These are phyloP conservation scores for Heliconius cydno DNA, from an alignment of 2,888 invertebrate genomes.

Conservation along the genomic window DNA sequence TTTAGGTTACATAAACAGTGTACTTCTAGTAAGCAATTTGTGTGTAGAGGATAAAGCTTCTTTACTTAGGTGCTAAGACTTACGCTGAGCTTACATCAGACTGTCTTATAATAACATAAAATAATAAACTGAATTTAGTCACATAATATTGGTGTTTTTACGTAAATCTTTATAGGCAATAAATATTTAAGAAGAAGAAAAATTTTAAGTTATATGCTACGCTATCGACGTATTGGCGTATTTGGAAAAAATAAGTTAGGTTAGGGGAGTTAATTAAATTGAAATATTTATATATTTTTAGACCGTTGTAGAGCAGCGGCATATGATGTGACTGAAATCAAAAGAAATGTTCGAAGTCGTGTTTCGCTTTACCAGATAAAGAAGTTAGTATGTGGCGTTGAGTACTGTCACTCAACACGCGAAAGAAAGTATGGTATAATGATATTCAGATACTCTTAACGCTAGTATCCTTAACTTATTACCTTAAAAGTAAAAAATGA, in stretches of 20 bases:
- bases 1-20: neutral
- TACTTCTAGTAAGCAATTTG: slow-evolving; percentile 18
- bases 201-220: neutral
- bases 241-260: neutral
- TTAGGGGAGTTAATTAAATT: neutral
- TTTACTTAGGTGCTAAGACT: slow-evolving; percentile 26
- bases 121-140: neutral
- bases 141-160: neutral
- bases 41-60: slow-evolving; percentile 10
- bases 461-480: too few species aligned
- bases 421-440: too few species aligned
- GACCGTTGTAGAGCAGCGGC: too few species aligned
- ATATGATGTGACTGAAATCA: too few species aligned
- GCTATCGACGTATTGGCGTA: neutral
- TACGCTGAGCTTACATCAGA: slow-evolving; percentile 19
- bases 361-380: too few species aligned
- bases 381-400: too few species aligned
- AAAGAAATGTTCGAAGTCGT: too few species aligned
- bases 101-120: slow-evolving; percentile 8
- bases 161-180: neutral
- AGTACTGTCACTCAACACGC: too few species aligned
- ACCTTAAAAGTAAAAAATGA: too few species aligned
- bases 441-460: too few species aligned
- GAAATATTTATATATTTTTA: neutral
- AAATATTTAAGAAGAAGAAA: too few species aligned